Evolutionary conservation across 2,797 vertebrate species (phyloP).

Genomic region (Notamacropus eugenii): DNA sequence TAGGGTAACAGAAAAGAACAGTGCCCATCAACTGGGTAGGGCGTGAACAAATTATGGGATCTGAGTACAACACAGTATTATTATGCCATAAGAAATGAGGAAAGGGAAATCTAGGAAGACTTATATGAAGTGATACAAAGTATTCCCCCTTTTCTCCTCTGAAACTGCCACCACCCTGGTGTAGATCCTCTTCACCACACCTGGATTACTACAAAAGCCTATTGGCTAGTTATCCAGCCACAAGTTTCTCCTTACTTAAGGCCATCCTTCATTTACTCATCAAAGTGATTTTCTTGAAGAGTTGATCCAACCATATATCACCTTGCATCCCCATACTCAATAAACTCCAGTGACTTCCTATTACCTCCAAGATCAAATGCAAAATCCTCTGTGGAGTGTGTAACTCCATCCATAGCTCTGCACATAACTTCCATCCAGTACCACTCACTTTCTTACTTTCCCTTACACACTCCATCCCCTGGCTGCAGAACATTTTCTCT

Average conservation of each 20-base stretch:
- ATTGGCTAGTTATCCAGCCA: neutral
- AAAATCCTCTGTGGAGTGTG: neutral
- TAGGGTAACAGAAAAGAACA: neutral
- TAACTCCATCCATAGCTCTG: neutral
- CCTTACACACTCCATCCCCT: neutral
- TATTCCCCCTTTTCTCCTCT: neutral
- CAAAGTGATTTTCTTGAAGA: neutral
- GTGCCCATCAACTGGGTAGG: neutral
- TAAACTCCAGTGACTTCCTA: neutral
- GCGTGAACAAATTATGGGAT: neutral
- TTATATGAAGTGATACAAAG: neutral
- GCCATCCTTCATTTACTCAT: neutral
- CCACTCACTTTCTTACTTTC: neutral
- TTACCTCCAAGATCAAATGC: neutral
- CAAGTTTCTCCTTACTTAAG: neutral
- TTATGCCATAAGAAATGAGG: neutral
- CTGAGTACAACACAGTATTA: neutral
- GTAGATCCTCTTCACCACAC: neutral
- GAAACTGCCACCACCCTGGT: neutral
- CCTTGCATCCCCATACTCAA: neutral
- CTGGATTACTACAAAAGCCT: neutral
- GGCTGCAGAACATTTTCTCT: neutral
- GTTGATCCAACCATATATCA: neutral
- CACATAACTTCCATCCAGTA: neutral
- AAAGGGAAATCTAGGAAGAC: neutral